Evolutionary conservation across 2,888 invertebrate genomes (phyloP).

Genomic region (Eueremaeus valkanovi): DNA sequence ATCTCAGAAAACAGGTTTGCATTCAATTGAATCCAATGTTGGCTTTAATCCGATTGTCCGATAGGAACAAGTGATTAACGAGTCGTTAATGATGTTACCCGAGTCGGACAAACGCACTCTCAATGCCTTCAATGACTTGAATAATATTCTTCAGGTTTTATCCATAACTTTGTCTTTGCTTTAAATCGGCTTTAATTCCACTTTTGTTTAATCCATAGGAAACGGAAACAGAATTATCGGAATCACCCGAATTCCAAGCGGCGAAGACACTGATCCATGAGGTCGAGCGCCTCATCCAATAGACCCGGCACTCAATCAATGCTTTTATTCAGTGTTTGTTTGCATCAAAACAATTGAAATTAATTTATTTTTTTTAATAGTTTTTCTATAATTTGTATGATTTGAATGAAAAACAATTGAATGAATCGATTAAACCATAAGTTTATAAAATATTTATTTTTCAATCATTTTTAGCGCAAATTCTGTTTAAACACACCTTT

Average conservation of each 20-base stretch:
- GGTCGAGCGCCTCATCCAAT: neutral
- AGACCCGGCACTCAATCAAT: neutral
- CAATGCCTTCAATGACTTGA: conserved; percentile 71
- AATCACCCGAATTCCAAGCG: conserved; percentile 64
- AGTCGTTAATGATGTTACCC: conserved; percentile 86
- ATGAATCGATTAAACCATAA: too few relatives aligned
- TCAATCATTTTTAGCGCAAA: too few relatives aligned
- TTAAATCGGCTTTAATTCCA: conserved; percentile 24
- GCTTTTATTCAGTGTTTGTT: neutral
- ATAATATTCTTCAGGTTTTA: conserved; percentile 52
- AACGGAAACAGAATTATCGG: conserved; percentile 71
- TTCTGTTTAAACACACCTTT: too few relatives aligned
- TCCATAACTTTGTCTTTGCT: neutral
- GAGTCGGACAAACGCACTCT: conserved; percentile 74
- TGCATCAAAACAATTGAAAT: neutral
- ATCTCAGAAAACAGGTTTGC: conserved; percentile 52
- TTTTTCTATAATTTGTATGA: too few relatives aligned
- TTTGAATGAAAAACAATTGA: too few relatives aligned
- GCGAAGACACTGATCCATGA: conserved; percentile 64
- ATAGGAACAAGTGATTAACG: conserved; percentile 82
- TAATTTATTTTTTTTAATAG: neutral
- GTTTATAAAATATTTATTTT: too few relatives aligned
- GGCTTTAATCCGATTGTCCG: neutral
- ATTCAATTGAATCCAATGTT: neutral
- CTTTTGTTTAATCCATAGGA: conserved; percentile 52